phyloP scores from a whole-genome alignment of 2,888 invertebrate genomes.

The Drosophila bunnanda region DNA sequence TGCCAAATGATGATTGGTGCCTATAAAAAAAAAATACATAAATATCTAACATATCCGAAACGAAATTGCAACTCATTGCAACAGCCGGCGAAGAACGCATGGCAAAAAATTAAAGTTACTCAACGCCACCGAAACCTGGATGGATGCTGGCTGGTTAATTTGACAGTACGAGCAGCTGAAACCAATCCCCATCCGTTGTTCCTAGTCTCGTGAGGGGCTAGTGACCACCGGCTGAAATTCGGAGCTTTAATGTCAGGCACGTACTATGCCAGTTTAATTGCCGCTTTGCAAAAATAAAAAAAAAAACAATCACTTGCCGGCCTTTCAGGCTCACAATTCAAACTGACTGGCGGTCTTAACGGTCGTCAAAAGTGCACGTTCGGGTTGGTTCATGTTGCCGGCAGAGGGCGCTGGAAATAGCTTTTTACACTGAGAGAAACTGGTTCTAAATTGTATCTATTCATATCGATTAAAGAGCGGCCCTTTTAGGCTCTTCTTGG shows the following conservation, averaged over 20 bases:
- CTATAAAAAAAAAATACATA: slow-evolving; percentile 1
- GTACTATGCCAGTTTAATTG: slow-evolving; percentile 17
- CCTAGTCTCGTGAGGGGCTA: slow-evolving; percentile 12
- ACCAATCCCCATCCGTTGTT: slow-evolving; percentile 13
- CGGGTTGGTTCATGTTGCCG: background rate
- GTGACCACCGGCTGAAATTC: slow-evolving; percentile 5
- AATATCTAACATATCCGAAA: slow-evolving; percentile 29
- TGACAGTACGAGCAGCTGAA: slow-evolving; percentile 2
- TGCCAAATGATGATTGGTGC: slow-evolving; percentile 14
- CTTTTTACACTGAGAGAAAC: slow-evolving; percentile 3
- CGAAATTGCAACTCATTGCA: slow-evolving; percentile 44
- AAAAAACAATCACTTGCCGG: background rate
- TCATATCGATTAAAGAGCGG: too few relatives aligned
- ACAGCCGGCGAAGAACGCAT: slow-evolving; percentile 28
- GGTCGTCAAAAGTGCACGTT: background rate
- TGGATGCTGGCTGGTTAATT: slow-evolving; percentile 10
- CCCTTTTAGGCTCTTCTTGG: too few relatives aligned
- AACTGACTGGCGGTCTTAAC: background rate
- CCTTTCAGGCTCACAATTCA: slow-evolving; percentile 2
- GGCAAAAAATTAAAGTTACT: slow-evolving; percentile 14
- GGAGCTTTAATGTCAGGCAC: slow-evolving; percentile 5
- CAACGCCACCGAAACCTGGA: background rate
- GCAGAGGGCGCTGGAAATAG: slow-evolving; percentile 21
- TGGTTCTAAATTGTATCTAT: too few relatives aligned
- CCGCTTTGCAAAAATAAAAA: background rate